Conservation (phyloP, 2,888 invertebrate species). For the Mamestra brassicae region DNA sequence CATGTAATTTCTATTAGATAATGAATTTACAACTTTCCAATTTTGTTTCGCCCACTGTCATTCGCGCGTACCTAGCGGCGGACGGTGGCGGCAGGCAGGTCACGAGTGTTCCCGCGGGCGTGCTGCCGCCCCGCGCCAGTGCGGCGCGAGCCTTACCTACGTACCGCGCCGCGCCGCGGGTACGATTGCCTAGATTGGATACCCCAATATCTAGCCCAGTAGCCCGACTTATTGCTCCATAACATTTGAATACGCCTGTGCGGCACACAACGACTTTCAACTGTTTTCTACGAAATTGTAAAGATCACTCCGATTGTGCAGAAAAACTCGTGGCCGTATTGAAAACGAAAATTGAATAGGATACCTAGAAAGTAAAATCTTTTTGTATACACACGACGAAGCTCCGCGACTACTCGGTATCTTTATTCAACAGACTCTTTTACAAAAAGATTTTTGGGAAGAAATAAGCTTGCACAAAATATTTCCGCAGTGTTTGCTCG, state of each 20-base stretch:
- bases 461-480: conserved; percentile 45
- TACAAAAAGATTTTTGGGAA: conserved; percentile 14
- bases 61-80: background rate
- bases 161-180: conserved; percentile 61
- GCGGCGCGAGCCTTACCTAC: conserved; percentile 43
- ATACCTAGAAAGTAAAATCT: conserved; percentile 10
- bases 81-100: background rate
- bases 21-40: background rate
- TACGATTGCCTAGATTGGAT: conserved; percentile 71
- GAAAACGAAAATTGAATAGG: conserved; percentile 35
- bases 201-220: conserved; percentile 42
- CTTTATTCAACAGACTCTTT: conserved; percentile 17
- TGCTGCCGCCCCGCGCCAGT: conserved; percentile 36
- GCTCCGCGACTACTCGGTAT: background rate
- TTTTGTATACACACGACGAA: conserved; percentile 12
- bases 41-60: background rate
- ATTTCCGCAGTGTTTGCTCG: conserved; percentile 32
- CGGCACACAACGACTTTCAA: conserved; percentile 12
- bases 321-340: background rate
- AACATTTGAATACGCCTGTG: conserved; percentile 59
- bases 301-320: conserved; percentile 8
- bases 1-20: background rate
- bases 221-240: conserved; percentile 50
- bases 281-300: conserved; percentile 38
- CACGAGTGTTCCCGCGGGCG: conserved; percentile 54